These are phyloP conservation scores for Hippoglossus stenolepis DNA, from an alignment of 2,113 vertebrate species.

Conservation along the genomic window DNA sequence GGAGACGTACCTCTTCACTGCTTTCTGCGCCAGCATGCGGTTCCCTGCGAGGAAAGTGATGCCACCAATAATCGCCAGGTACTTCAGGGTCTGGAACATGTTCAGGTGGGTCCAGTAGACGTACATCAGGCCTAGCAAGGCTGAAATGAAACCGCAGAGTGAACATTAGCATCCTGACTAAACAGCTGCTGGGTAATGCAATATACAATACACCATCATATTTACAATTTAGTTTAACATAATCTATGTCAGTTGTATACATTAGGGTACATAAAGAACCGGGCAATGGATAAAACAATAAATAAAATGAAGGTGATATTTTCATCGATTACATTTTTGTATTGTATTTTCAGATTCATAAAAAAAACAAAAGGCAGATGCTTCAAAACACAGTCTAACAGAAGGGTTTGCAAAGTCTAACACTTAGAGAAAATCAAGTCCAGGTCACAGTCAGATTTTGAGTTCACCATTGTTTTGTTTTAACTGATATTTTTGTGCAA, in stretches of 20 bases:
- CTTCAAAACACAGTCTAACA: no score
- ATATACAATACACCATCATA: background rate
- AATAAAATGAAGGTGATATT: background rate
- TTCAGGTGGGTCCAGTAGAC: constrained; percentile 98
- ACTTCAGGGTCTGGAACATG: constrained; percentile 99
- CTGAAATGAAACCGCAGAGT: constrained; percentile 71
- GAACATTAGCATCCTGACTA: background rate
- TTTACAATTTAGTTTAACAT: background rate
- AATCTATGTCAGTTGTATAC: background rate
- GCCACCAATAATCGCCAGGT: constrained; percentile 93
- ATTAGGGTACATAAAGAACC: no score
- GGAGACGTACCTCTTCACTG: constrained; percentile 90
- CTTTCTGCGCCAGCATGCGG: constrained; percentile 98
- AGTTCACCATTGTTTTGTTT: no score
- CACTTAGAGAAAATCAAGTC: no score
- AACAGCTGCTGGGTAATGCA: background rate
- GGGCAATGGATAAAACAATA: no score
- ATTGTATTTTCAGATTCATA: background rate
- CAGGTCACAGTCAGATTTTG: no score
- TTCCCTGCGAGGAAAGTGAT: constrained; percentile 98
- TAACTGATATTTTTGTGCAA: no score
- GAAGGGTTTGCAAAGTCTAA: no score
- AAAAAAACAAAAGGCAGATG: no score
- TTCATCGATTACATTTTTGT: background rate
- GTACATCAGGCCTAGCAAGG: constrained; percentile 97